Base-by-base conservation (phyloP, 2,113 vertebrate species). In the Macroglossus sobrinus region DNA sequence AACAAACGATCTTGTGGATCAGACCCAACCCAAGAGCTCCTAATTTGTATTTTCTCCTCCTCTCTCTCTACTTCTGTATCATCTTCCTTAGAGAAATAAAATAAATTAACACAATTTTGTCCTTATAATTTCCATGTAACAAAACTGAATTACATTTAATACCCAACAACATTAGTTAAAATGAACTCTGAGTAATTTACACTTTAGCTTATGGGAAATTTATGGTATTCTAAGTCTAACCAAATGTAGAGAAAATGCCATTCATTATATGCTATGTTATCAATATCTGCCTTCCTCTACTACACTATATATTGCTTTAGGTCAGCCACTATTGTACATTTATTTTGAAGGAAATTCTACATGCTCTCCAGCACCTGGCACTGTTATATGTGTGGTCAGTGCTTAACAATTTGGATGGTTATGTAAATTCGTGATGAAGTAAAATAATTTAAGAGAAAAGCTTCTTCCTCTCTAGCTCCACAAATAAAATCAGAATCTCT, bases 311-410 rank as follows among this genome's bases (percentile, higher is more conserved):
- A 11, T 66, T 84, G 30, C 43, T 79, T 79, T 81, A 93, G 72
- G 33, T 91, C 43, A 86, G 12, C 38, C n/a, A 71, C 53, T 63
- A 12, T 45, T 82, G 22, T 76, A 85, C 7, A n/a, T 81, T 72
- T 84, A 72, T 53, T 95, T 95, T 89, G 22, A 81, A 82, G 71
- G 28, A 94, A 91, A 82, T 75, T 74, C 90, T 93, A 21, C 63
- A 33, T 80, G 3, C 11, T 18, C 55, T 78, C 93, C 24, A 71
- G 45, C 68, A 38, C 28, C 50, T 82, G 11, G 14, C 30, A 50
- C 26, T 78, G 61, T 80, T 93, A 43, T 16, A 13, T 78, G 38
- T 84, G 12, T 88, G 35, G 26, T 63, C 30, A 64, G 19, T 79
- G 22, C 28, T 53, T 89, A 91, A 88, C 76, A 24, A 76, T 45